Base-by-base conservation (phyloP, 2,888 invertebrate genomes). In the Brenthis daphne region DNA sequence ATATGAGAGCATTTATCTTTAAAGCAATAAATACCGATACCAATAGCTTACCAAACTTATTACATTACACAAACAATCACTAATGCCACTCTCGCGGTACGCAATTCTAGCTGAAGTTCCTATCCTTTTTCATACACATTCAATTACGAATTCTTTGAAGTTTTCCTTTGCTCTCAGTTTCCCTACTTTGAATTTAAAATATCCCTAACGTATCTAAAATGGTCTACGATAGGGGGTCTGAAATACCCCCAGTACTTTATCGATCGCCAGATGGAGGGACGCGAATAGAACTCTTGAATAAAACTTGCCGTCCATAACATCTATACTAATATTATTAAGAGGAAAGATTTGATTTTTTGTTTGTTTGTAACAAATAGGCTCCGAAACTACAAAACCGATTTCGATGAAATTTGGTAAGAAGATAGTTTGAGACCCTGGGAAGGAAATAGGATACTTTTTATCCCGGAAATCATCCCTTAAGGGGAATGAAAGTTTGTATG, bases 141-240 rank as follows among this genome's bases (percentile, higher is more conserved):
- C 14, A 33, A 70, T 70, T 70, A 70, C 37, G 55, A 70, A 67
- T 70, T 70, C 70, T 70, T 70, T 70, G 70, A 70, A 67, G 64
- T 70, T 65, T 57, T 66, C 54, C 60, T 60, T 43, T 64, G 16
- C 57, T 16, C 64, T 24, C 65, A 61, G 48, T 54, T 64, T 58
- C 55, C 67, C 67, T 67, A 58, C 70, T 69, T 61, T 67, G 71
- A 72, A 72, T 72, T 67, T 72, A 66, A 69, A 72, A 67, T 71
- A 70, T 67, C 64, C 57, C 56, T 64, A 64, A 55, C 43, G 47
- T 60, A 51, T 67, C 67, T 64, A 60, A 70, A 70, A 67, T 53
- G 48, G 67, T 43, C 57, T 67, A 61, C 64, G 69, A 37, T 48
- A 57, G 64, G 67, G 66, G 69, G 50, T 57, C 47, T 57, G 37